These are phyloP conservation scores for Dicyrtoma fusca DNA, from an alignment of 2,888 invertebrate species.

Conservation along the genomic window DNA sequence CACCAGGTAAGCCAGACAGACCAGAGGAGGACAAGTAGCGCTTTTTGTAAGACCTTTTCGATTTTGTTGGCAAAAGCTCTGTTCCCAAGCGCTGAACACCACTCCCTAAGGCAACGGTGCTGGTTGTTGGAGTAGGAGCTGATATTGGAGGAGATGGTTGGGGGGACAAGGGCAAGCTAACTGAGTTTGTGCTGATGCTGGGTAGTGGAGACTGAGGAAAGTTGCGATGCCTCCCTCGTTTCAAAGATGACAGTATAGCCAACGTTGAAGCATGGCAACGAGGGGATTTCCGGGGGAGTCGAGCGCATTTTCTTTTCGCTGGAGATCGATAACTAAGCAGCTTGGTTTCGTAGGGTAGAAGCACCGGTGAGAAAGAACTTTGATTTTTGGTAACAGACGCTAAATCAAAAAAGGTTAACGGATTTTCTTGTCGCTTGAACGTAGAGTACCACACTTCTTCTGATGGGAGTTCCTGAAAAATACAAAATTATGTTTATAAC, in stretches of 20 bases:
- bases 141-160: not conserved
- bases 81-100: too few species aligned
- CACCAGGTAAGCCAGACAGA: not conserved
- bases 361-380: slow-evolving; percentile 23
- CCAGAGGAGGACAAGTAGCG: not conserved
- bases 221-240: slow-evolving; percentile 28
- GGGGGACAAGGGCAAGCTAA: not conserved
- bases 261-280: slow-evolving; percentile 85
- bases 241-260: slow-evolving; percentile 68
- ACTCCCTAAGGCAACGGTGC: too few species aligned
- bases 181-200: too few species aligned
- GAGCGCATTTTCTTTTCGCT: slow-evolving; percentile 45
- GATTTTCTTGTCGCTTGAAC: slow-evolving; percentile 73
- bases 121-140: not conserved
- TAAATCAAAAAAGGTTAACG: slow-evolving; percentile 36
- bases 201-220: not conserved
- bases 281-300: slow-evolving; percentile 76
- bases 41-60: too few species aligned
- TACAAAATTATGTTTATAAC: not conserved
- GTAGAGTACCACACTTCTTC: slow-evolving; percentile 80
- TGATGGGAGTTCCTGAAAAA: slow-evolving; percentile 63
- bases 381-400: not conserved
- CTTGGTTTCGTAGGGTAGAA: slow-evolving; percentile 54
- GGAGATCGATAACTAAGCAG: slow-evolving; percentile 45
- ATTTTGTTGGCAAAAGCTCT: too few species aligned